Conservation (phyloP, 2,888 invertebrate genomes). For the Ochlodes sylvanus region DNA sequence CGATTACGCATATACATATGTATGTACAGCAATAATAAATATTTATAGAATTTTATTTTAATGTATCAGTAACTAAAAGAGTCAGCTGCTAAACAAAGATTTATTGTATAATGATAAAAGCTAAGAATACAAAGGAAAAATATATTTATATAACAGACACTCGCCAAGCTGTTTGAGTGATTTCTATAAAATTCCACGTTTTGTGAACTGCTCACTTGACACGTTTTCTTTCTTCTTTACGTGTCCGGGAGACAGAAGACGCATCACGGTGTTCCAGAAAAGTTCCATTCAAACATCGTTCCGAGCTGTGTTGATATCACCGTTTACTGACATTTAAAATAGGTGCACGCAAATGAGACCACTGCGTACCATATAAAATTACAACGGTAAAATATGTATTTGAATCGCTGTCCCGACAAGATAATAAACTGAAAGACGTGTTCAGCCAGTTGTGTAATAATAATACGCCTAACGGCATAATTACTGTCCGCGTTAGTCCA, state of each 20-base stretch:
- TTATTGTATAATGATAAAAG: not conserved
- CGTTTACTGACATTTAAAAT: conserved; percentile 1
- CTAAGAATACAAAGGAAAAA: no score
- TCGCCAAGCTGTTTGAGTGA: not conserved
- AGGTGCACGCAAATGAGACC: not conserved
- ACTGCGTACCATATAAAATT: not conserved
- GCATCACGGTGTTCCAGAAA: not conserved
- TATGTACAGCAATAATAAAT: no score
- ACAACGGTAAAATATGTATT: not conserved
- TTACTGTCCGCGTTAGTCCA: no score
- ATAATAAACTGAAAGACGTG: no score
- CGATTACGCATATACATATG: no score
- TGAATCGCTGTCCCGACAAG: not conserved
- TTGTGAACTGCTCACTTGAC: conserved; percentile 2
- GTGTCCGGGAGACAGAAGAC: not conserved
- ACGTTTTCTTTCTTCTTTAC: not conserved
- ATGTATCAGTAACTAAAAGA: no score
- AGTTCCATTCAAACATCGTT: not conserved
- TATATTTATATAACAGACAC: no score
- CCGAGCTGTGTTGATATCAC: not conserved
- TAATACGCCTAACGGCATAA: no score
- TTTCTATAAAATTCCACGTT: not conserved
- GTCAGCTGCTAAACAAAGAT: no score
- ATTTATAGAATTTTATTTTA: no score
- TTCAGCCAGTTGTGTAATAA: no score